Conservation (phyloP, 2,888 invertebrate species). For the Epistrophe eligans region DNA sequence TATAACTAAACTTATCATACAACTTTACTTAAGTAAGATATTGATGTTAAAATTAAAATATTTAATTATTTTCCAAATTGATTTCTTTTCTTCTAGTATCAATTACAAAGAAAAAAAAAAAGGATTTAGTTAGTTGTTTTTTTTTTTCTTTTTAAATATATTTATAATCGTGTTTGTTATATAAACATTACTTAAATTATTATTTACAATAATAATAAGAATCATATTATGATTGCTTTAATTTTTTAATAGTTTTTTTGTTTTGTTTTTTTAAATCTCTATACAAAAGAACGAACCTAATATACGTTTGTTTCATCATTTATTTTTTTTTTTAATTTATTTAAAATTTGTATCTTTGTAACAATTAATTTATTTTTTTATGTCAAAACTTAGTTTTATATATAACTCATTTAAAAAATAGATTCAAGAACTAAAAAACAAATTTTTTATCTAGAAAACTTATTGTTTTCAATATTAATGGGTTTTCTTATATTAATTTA, state of each 20-base stretch:
- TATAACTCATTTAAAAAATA: constrained; percentile 38
- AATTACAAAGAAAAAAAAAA: constrained; percentile 47
- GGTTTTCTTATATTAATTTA: constrained; percentile 4
- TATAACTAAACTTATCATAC: constrained; percentile 72
- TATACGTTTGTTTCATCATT: constrained; percentile 16
- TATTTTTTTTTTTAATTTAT: constrained; percentile 40
- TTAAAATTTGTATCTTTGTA: constrained; percentile 59
- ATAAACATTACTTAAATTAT: constrained; percentile 76
- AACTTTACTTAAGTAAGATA: constrained; percentile 72
- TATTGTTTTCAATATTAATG: constrained; percentile 13
- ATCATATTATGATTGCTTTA: constrained; percentile 50
- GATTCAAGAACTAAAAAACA: constrained; percentile 60
- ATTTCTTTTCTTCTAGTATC: constrained; percentile 39
- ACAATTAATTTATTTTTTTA: constrained; percentile 61
- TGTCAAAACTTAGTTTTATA: constrained; percentile 36
- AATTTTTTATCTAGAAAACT: constrained; percentile 24
- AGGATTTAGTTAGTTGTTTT: constrained; percentile 75
- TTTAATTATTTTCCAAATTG: constrained; percentile 59
- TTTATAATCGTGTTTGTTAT: constrained; percentile 33
- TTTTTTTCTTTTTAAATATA: constrained; percentile 34
- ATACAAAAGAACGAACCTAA: constrained; percentile 70
- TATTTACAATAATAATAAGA: constrained; percentile 74
- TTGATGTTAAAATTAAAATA: constrained; percentile 76
- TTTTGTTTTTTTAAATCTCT: constrained; percentile 61
- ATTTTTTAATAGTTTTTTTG: constrained; percentile 37